These are phyloP conservation scores for Pollimyrus isidori DNA, from an alignment of 2,113 vertebrate species.

Conservation along the genomic window DNA sequence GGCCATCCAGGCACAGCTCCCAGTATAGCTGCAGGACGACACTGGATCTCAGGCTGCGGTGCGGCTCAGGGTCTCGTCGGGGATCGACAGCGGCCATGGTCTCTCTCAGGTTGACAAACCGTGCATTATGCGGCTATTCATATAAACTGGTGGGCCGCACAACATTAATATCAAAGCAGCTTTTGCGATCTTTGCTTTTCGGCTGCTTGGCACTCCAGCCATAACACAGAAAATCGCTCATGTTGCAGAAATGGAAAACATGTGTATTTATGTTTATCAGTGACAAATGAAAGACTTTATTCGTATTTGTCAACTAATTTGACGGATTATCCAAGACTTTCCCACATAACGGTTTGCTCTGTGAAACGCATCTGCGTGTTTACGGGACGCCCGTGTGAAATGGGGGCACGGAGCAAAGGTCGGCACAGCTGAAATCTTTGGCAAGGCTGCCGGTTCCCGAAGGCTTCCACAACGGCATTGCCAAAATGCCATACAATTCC, in stretches of 20 bases:
- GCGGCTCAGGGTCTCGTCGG: not conserved
- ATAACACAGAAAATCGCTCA: not conserved
- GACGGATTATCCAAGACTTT: not conserved
- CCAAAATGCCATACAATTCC: conserved; percentile 4
- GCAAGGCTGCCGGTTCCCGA: conserved; percentile 3
- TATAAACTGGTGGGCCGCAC: not conserved
- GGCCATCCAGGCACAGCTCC: not conserved
- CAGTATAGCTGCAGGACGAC: not conserved
- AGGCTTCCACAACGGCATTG: not conserved
- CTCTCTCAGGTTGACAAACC: not conserved
- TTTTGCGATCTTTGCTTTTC: not conserved
- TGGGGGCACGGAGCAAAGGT: not conserved
- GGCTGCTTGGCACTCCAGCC: not conserved
- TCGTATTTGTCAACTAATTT: not conserved
- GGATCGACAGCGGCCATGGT: not conserved
- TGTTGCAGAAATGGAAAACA: not conserved
- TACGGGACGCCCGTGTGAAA: not conserved
- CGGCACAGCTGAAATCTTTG: not conserved
- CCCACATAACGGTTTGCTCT: not conserved
- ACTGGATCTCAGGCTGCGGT: not conserved
- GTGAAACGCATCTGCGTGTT: not conserved
- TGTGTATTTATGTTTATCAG: not conserved
- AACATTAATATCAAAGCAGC: not conserved
- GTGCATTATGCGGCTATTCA: not conserved
- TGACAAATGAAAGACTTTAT: not conserved